phyloP scores from a whole-genome alignment of 1,140 invertebrate genomes.

The Tetranychus urticae region DNA sequence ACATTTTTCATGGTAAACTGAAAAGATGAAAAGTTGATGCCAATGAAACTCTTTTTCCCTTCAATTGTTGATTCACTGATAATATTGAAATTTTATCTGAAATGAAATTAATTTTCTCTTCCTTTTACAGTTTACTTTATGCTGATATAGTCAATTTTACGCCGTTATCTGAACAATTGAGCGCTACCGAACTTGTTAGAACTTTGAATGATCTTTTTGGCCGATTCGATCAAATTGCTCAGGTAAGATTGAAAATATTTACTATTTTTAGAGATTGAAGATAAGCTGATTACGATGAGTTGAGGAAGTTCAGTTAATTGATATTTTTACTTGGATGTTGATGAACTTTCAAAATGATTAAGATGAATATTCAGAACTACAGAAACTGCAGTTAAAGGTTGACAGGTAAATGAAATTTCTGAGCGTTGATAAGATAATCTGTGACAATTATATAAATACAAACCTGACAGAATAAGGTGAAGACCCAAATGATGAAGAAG shows the following conservation, averaged over 20 bases:
- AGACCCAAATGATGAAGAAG: too few relatives aligned
- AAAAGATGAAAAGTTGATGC: not conserved
- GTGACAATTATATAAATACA: too few relatives aligned
- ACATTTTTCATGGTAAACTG: not conserved
- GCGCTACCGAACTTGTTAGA: slow-evolving; percentile 67
- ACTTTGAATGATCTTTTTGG: slow-evolving; percentile 92
- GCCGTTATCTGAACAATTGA: slow-evolving; percentile 62
- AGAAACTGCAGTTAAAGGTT: too few relatives aligned
- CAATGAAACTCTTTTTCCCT: not conserved
- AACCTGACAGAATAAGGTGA: too few relatives aligned
- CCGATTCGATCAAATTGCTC: slow-evolving; percentile 78
- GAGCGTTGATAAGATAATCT: too few relatives aligned
- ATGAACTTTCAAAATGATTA: too few relatives aligned
- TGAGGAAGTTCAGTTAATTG: too few relatives aligned
- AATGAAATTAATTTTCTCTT: not conserved
- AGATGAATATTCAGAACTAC: too few relatives aligned
- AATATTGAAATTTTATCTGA: not conserved
- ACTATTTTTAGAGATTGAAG: not conserved
- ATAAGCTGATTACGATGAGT: not conserved
- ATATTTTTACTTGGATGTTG: too few relatives aligned
- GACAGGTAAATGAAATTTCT: too few relatives aligned
- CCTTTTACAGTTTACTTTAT: slow-evolving; percentile 53
- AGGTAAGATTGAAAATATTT: slow-evolving; percentile 39
- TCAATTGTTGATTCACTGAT: not conserved
- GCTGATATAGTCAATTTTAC: slow-evolving; percentile 97